Conservation (phyloP, 2,888 invertebrate genomes). For the Acanthosepion esculentum region DNA sequence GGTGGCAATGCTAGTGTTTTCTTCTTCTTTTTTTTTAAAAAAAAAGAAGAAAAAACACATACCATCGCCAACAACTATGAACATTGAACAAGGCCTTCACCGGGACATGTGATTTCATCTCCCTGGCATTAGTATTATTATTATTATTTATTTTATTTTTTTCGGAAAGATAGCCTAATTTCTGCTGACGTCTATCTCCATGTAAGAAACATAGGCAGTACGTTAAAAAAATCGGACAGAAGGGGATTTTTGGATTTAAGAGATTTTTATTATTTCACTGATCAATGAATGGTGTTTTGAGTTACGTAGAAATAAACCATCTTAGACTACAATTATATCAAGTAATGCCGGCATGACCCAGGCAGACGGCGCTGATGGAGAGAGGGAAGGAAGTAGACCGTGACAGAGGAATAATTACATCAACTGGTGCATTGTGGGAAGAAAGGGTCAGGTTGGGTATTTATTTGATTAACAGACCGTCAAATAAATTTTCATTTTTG, state of each 20-base stretch:
- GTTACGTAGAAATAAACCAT: conserved; percentile 33
- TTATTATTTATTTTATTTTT: background rate
- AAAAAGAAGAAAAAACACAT: background rate
- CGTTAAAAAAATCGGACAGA: too few species aligned
- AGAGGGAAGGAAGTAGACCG: conserved; percentile 33
- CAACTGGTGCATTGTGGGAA: conserved; percentile 22
- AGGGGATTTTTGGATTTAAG: too few species aligned
- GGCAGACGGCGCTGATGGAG: conserved; percentile 21
- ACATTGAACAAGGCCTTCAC: background rate
- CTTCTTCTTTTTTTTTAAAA: background rate
- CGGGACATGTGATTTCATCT: conserved; percentile 23
- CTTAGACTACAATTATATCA: background rate
- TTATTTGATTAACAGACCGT: conserved; percentile 22
- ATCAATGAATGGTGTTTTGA: background rate
- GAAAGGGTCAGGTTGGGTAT: conserved; percentile 23
- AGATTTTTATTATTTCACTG: too few species aligned
- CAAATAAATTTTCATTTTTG: conserved; percentile 1
- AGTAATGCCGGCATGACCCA: background rate
- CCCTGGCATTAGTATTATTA: background rate
- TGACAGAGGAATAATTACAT: conserved; percentile 33
- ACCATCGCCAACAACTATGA: background rate
- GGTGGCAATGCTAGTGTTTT: background rate
- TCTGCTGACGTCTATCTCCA: background rate
- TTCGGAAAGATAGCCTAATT: background rate
- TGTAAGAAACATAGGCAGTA: background rate